These are phyloP conservation scores for Nothoprocta pentlandii DNA, from an alignment of 2,113 vertebrate species.

Conservation along the genomic window DNA sequence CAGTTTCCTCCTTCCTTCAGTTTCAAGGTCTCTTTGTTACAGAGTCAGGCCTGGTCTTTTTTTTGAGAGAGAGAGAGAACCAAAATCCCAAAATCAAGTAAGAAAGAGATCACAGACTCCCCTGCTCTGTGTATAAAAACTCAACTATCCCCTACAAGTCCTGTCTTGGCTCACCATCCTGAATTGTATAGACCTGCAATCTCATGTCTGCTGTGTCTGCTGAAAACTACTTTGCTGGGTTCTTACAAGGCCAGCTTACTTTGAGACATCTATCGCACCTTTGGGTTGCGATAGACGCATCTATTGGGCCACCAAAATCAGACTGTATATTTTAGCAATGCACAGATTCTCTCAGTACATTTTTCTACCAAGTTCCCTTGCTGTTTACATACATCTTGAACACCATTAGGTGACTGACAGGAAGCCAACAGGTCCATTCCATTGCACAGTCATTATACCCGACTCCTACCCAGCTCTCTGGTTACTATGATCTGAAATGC, in stretches of 20 bases:
- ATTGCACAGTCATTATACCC: background rate
- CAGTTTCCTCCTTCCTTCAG: background rate
- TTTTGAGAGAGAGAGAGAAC: background rate
- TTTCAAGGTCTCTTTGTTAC: background rate
- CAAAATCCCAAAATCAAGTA: background rate
- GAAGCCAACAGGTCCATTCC: background rate
- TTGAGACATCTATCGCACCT: background rate
- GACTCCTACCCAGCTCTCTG: fast-evolving
- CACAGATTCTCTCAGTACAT: background rate
- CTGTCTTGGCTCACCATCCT: background rate
- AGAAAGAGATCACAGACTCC: background rate
- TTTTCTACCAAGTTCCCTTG: background rate
- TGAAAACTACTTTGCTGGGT: background rate
- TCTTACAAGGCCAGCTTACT: background rate
- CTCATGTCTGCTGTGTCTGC: background rate
- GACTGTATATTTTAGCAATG: background rate
- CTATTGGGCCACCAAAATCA: background rate
- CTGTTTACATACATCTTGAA: background rate
- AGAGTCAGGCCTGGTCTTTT: background rate
- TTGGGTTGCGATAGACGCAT: too few relatives aligned
- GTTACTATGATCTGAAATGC: background rate
- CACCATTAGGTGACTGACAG: background rate
- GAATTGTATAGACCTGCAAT: background rate
- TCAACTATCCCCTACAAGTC: background rate
- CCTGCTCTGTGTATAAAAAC: background rate